These are phyloP conservation scores for Sesia bembeciformis DNA, from an alignment of 2,888 invertebrate species.

Conservation along the genomic window DNA sequence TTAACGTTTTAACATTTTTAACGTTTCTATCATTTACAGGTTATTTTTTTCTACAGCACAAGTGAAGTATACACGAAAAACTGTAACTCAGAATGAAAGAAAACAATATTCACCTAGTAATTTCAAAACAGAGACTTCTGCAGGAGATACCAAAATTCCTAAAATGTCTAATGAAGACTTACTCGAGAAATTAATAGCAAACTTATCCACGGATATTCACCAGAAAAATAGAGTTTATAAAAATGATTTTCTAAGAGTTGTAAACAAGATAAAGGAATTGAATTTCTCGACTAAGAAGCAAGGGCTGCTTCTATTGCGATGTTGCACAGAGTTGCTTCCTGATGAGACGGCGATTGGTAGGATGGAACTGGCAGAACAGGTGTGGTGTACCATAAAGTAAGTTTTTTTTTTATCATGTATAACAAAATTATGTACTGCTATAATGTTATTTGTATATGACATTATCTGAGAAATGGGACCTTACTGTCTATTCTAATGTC, in stretches of 20 bases:
- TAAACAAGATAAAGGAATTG: conserved; percentile 45
- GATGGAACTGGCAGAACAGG: conserved; percentile 58
- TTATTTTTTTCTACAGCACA: neutral
- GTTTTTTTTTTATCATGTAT: conserved; percentile 4
- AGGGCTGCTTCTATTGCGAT: conserved; percentile 63
- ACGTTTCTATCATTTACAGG: neutral
- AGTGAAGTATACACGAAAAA: neutral
- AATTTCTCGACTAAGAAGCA: conserved; percentile 58
- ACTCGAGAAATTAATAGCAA: conserved; percentile 50
- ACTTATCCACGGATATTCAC: conserved; percentile 49
- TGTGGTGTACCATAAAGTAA: conserved; percentile 72
- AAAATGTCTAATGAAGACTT: conserved; percentile 25
- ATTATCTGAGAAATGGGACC: too few relatives aligned
- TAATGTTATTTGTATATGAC: too few relatives aligned
- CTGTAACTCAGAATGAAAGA: neutral
- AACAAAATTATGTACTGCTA: too few relatives aligned
- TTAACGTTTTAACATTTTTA: neutral
- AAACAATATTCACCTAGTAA: neutral
- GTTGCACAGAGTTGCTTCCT: conserved; percentile 71
- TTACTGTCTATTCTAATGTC: too few relatives aligned
- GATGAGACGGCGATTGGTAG: conserved; percentile 60
- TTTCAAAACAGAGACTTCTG: neutral
- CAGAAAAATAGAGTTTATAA: conserved; percentile 61
- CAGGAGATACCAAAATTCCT: neutral
- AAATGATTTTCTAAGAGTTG: conserved; percentile 48